Conservation (phyloP, 2,797 vertebrate species). For the Strix occidentalis region DNA sequence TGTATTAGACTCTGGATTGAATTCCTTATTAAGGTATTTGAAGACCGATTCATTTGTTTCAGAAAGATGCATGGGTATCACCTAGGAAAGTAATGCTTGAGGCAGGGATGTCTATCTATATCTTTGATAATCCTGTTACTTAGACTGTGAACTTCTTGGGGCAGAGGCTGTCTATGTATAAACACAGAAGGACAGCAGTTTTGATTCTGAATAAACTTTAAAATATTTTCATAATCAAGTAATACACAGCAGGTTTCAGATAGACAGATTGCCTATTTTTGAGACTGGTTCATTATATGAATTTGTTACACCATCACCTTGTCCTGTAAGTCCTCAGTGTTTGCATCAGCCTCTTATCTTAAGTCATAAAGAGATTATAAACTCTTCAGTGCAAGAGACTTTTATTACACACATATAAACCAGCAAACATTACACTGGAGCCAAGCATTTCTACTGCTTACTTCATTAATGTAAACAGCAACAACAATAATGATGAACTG, state of each 20-base stretch:
- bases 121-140: not conserved
- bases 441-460: not conserved
- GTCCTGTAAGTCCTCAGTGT: not conserved
- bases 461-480: constrained; percentile 8
- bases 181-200: not conserved
- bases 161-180: not conserved
- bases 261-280: not conserved
- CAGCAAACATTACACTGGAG: not conserved
- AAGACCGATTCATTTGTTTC: not conserved
- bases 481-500: constrained; percentile 10
- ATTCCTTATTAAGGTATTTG: not conserved
- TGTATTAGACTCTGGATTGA: fast-evolving
- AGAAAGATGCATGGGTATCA: not conserved
- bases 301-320: not conserved
- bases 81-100: not conserved
- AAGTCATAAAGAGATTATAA: not conserved
- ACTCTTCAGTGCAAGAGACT: not conserved
- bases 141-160: not conserved
- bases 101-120: not conserved
- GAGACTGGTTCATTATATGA: not conserved
- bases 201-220: not conserved
- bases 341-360: not conserved
- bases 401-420: not conserved
- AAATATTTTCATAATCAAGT: not conserved
- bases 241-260: not conserved